phyloP scores from a whole-genome alignment of 2,888 invertebrate genomes.

The Deilephila elpenor region DNA sequence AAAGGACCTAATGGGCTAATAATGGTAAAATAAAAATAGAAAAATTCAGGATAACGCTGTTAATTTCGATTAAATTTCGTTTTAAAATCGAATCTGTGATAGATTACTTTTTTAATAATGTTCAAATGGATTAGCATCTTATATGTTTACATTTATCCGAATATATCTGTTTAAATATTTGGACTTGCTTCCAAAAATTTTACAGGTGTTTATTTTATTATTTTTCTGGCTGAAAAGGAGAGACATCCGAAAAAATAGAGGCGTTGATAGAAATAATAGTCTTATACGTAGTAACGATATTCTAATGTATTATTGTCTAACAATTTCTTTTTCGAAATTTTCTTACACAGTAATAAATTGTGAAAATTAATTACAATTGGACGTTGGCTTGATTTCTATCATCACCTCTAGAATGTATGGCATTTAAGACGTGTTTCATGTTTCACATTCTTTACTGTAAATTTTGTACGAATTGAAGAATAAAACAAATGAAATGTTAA shows the following conservation, averaged over 20 bases:
- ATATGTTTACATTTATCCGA: background rate
- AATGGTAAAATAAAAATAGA: background rate
- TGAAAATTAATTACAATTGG: no score
- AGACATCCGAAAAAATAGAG: background rate
- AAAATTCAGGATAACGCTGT: background rate
- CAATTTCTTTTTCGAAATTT: background rate
- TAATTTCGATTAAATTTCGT: background rate
- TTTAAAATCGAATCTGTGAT: slow-evolving; percentile 15
- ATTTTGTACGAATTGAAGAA: slow-evolving; percentile 32
- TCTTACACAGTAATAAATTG: background rate
- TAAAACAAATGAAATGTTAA: slow-evolving; percentile 45
- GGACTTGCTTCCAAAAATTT: background rate
- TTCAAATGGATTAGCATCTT: background rate
- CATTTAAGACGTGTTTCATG: background rate
- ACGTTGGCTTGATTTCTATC: no score
- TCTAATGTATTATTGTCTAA: background rate
- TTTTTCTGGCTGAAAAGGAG: background rate
- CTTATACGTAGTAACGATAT: background rate
- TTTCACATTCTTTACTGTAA: background rate
- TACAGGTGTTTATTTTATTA: background rate
- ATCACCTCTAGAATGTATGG: background rate
- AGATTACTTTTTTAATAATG: background rate
- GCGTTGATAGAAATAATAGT: background rate
- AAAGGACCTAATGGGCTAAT: background rate
- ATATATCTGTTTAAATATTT: background rate